Evolutionary conservation across 2,113 vertebrate species (phyloP), one percentile per base, ranked within the genome.

Genomic region (Cynopterus brachyotis): DNA sequence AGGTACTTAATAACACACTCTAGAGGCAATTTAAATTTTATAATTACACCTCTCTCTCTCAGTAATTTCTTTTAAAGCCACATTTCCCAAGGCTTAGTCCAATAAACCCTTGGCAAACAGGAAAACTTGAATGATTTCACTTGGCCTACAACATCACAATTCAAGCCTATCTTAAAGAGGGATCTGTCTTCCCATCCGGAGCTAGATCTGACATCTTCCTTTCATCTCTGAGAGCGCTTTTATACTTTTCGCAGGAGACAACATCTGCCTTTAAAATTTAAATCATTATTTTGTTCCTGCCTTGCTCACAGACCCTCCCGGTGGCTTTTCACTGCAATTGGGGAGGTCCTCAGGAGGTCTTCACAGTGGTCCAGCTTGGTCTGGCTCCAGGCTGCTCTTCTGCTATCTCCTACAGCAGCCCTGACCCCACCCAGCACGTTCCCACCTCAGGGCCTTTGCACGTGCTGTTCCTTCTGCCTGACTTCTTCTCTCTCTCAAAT

Each of bases 361-460:
- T 50, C 50, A 50, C 15, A 50, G 50, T 16, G 50, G 50, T 50
- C 50, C 50, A 50, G 50, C 47, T 47, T 2, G 12, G 47, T 13
- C 47, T 5, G 40, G 90, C 50, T 66, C n/a, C 47, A 19, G 47
- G 53, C 32, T 55, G 45, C 59, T 37, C 55, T 42, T 24, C 17
- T 6, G 60, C 53, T 55, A 4, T 11, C 50, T 55, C 40, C 42
- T 22, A 17, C 26, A 40, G 35, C 17, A 67, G 19, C 26, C 13
- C 3, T 16, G 30, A 37, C 5, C 35, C 53, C 20, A 9, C 30
- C 0, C 4, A 7, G 9, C 11, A 0, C 5, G 9, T 37, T 60
- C 30, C 66, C 37, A 11, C 59, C 89, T 7, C 79, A 37, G 72
- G 83, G 19, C 88, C 70, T 92, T 92, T 92, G 89, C 66, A 37